Evolutionary conservation across 2,888 invertebrate genomes (phyloP), one percentile per base, ranked within the genome.

Genomic region (Acrobasis consociella): DNA sequence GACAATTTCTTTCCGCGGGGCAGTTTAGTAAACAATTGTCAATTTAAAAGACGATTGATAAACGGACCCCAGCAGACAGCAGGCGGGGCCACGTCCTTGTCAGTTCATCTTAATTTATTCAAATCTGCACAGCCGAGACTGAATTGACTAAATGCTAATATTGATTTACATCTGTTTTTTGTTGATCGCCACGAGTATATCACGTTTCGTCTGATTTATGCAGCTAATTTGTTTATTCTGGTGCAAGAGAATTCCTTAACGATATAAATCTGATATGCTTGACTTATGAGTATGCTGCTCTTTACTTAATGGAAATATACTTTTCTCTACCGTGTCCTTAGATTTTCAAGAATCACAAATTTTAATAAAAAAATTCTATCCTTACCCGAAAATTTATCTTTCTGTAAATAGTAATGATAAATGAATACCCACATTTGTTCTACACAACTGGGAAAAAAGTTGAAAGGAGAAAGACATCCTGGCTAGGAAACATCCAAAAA

Each of bases 61-160:
- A 64, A 51, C 64, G 60, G 66, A 60, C 42, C 65, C 46, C 62
- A 62, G 66, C 62, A 55, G 64, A 64, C 49, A 49, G 37, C 67
- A 64, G 67, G 66, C 65, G 63, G 69, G 65, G 52, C 38, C 64
- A 65, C 67, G 77, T 73, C 85, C 85, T 85, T 83, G 80, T 65
- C 62, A 68, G 62, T 69, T 75, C 75, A 80, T 80, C 79, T 76
- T 79, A 83, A 85, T 82, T 70, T 82, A 85, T 85, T 82, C 76
- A 77, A 80, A 79, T 76, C 72, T 65, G 66, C 71, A 68, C 60
- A 50, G 60, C 64, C 68, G 62, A 60, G 58, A 52, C 31, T 49
- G 62, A 67, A 62, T 60, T 60, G 59, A 62, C 63, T 17, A 52
- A 61, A 64, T 49, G 53, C 31, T 63, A 50, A 55, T 51, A 59